Evolutionary conservation across 2,113 vertebrate species (phyloP).

Genomic region (Myotis yumanensis): DNA sequence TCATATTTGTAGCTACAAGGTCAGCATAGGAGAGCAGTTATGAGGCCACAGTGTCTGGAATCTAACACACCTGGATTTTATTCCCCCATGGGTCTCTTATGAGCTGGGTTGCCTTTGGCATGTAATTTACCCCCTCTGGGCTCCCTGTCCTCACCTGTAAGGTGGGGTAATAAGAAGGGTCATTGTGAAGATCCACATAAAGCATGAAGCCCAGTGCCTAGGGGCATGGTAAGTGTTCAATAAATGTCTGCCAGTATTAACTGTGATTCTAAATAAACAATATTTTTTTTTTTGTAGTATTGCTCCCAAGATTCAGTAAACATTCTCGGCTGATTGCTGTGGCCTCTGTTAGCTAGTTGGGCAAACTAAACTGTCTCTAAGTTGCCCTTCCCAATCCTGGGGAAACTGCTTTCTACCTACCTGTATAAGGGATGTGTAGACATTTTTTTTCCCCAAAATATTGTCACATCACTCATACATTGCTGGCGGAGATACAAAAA

Average conservation of each 20-base stretch:
- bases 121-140: background rate
- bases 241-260: background rate
- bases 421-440: constrained; percentile 1
- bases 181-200: background rate
- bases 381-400: background rate
- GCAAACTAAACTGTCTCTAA: background rate
- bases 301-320: background rate
- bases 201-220: background rate
- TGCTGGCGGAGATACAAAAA: background rate
- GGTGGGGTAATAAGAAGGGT: background rate
- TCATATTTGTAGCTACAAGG: background rate
- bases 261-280: constrained; percentile 2
- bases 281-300: background rate
- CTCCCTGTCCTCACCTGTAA: background rate
- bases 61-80: background rate
- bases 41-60: background rate
- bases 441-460: constrained; percentile 1
- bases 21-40: background rate
- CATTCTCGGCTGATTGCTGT: background rate
- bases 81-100: background rate
- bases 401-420: background rate
- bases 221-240: background rate
- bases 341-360: background rate
- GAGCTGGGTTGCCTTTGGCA: background rate
- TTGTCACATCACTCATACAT: background rate